phyloP scores from a whole-genome alignment of 2,888 invertebrate species.

The Tetramorium bicarinatum region DNA sequence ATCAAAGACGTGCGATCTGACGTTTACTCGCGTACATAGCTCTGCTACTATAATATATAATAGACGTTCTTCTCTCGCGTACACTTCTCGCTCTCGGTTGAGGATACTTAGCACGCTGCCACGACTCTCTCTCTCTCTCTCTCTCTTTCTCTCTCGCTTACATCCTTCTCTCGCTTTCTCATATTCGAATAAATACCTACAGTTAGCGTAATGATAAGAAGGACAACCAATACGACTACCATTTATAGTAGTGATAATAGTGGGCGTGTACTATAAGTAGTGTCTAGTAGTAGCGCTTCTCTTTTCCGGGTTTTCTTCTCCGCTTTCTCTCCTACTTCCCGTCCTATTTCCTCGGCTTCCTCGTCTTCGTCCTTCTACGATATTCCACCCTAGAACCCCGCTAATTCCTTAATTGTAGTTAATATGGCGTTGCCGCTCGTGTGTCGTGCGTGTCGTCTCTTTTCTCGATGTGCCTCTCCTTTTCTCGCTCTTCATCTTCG shows the following conservation, averaged over 20 bases:
- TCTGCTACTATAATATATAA: constrained; percentile 1
- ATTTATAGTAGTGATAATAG: constrained; percentile 83
- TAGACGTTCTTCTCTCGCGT: constrained; percentile 21
- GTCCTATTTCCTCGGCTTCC: constrained; percentile 38
- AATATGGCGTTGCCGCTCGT: constrained; percentile 83
- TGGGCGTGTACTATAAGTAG: constrained; percentile 82
- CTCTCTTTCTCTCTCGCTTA: constrained; percentile 51
- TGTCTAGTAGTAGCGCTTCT: constrained; percentile 82
- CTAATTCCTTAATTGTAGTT: constrained; percentile 77
- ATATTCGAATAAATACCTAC: constrained; percentile 83
- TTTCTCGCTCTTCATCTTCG: constrained; percentile 38
- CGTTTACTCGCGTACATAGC: constrained; percentile 32
- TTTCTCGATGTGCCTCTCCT: constrained; percentile 63
- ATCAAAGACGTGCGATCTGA: constrained; percentile 32
- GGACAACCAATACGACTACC: constrained; percentile 82
- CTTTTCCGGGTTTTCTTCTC: constrained; percentile 62
- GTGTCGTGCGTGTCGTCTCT: constrained; percentile 74
- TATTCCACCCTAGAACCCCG: constrained; percentile 65
- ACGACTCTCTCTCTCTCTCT: constrained; percentile 59
- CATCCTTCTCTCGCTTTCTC: constrained; percentile 42
- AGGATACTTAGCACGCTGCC: constrained; percentile 80
- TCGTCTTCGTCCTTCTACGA: constrained; percentile 10
- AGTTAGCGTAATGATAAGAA: constrained; percentile 81
- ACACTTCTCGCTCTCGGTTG: constrained; percentile 61
- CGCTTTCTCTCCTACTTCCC: constrained; percentile 35